phyloP scores from a whole-genome alignment of 30 jellyfish, hydroid and myxozoan genomes.

The Hydractinia echinata region DNA sequence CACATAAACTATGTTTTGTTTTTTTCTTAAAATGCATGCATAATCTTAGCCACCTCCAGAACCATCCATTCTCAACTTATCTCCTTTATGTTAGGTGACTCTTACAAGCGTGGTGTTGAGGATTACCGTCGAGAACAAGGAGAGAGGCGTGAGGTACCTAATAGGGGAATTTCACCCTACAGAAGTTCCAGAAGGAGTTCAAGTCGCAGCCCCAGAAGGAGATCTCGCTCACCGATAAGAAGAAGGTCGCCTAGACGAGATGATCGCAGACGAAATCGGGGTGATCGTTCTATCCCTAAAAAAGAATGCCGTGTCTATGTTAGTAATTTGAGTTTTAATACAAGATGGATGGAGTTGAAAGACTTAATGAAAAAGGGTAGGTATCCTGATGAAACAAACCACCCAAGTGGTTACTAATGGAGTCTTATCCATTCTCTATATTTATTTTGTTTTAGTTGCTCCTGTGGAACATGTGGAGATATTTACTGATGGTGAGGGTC shows the following conservation, averaged over 20 bases:
- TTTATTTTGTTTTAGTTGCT: slow-evolving; percentile 61
- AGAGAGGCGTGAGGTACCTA: slow-evolving; percentile 8
- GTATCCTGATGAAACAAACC: not conserved
- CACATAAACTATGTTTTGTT: too few relatives aligned
- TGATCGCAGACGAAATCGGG: slow-evolving; percentile 25
- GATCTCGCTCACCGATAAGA: slow-evolving; percentile 40
- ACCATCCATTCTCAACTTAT: not conserved
- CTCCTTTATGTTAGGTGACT: not conserved
- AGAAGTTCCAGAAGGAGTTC: slow-evolving; percentile 15
- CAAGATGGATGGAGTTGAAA: slow-evolving; percentile 90
- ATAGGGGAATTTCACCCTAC: slow-evolving; percentile 17
- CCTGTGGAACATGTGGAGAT: slow-evolving; percentile 89
- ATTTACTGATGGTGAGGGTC: slow-evolving; percentile 70
- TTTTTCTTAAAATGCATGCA: too few relatives aligned
- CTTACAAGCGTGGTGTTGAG: slow-evolving; percentile 30
- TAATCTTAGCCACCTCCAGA: too few relatives aligned
- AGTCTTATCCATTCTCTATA: not conserved
- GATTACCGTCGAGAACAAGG: slow-evolving; percentile 44
- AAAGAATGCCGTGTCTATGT: slow-evolving; percentile 87
- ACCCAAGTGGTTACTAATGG: not conserved
- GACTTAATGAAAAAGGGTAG: slow-evolving; percentile 94
- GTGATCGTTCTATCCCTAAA: slow-evolving; percentile 53
- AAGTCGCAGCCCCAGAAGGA: slow-evolving; percentile 28
- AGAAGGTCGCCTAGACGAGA: slow-evolving; percentile 47
- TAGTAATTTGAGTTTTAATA: slow-evolving; percentile 70